Evolutionary conservation across 2,113 vertebrate genomes (phyloP).

Genomic region (Mirza zaza): DNA sequence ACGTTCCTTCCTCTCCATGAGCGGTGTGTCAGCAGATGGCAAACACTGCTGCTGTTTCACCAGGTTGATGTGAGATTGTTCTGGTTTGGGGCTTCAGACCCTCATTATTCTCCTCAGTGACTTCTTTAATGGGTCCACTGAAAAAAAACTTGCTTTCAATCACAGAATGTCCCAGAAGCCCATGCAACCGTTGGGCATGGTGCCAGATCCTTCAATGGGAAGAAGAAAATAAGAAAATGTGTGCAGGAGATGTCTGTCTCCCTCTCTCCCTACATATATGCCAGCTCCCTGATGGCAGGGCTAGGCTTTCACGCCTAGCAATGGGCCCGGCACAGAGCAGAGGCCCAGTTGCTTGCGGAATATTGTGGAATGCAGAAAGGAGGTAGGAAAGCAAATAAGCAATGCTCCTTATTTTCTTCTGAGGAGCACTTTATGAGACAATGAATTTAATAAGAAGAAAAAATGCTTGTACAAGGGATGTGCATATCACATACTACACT

Average conservation of each 20-base stretch:
- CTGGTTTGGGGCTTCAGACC: not conserved
- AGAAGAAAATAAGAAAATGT: not conserved
- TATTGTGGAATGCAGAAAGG: not conserved
- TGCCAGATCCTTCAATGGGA: not conserved
- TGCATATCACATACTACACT: not conserved
- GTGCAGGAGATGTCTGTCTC: not conserved
- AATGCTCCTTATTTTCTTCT: not conserved
- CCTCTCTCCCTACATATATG: not conserved
- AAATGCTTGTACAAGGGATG: not conserved
- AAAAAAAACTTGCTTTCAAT: not conserved
- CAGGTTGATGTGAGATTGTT: slow-evolving; percentile 19
- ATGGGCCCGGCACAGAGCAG: not conserved
- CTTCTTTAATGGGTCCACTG: not conserved
- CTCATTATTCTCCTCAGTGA: not conserved
- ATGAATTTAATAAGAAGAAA: not conserved
- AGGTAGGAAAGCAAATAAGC: not conserved
- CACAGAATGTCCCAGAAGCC: not conserved
- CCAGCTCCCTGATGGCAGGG: not conserved
- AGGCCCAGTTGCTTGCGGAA: not conserved
- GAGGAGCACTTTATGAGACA: not conserved
- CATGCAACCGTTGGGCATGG: not conserved
- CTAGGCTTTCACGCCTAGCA: not conserved
- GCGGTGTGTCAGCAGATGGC: not conserved
- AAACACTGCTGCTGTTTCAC: not conserved
- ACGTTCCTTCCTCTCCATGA: not conserved